Percentiles rank a stretch among this genome's conserved stretches.
These are phyloP conservation scores for Caerostris extrusa DNA, from an alignment of 1,140 invertebrate species.

Conservation along the genomic window DNA sequence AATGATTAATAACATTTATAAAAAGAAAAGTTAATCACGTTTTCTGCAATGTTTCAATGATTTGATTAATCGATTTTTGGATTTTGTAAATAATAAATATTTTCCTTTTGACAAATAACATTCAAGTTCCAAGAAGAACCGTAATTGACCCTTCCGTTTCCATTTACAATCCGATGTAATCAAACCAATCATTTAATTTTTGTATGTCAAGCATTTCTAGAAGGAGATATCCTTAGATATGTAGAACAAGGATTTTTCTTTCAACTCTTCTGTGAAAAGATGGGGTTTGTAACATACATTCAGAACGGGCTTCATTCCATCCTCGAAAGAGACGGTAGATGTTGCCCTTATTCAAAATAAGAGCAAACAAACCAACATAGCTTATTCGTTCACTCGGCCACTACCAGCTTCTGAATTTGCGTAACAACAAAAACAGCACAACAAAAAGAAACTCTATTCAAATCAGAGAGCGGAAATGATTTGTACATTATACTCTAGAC, in stretches of 20 bases:
- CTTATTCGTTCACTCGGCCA: background rate
- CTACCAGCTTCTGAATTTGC: background rate
- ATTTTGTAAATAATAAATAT: no score
- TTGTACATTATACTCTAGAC: background rate
- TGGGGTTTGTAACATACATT: background rate
- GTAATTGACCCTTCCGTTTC: background rate
- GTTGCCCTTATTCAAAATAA: conserved; percentile 18
- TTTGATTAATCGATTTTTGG: no score
- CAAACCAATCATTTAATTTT: background rate
- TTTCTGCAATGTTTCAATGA: no score
- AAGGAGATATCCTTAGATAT: conserved; percentile 1
- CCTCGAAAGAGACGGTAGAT: background rate
- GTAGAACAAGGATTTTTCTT: conserved; percentile 27
- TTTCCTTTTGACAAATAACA: background rate
- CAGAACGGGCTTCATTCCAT: background rate
- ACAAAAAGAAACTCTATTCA: background rate
- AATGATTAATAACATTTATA: no score
- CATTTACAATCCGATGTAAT: background rate
- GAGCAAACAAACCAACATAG: background rate
- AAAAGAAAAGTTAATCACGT: no score
- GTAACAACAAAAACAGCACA: background rate
- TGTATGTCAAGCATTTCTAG: conserved; percentile 24
- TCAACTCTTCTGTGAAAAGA: conserved; percentile 3
- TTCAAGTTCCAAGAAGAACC: background rate
- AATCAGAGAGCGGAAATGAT: background rate